A percentile compares a stretch with the other conserved stretches of the same genome.
These are phyloP conservation scores for Patella pellucida DNA, from an alignment of 2,888 invertebrate genomes.

Conservation along the genomic window DNA sequence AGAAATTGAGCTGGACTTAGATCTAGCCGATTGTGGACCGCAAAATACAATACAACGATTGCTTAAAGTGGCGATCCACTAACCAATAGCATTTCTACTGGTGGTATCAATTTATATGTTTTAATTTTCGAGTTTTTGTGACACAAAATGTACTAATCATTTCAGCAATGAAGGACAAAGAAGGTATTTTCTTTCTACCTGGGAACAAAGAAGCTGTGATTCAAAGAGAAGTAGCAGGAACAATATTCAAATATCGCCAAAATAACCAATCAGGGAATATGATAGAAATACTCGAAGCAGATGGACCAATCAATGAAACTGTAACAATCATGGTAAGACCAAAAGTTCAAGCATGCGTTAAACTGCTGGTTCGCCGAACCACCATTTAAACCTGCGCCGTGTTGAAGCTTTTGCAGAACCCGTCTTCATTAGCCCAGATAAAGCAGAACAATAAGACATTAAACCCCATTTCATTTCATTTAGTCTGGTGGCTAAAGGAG, in stretches of 20 bases:
- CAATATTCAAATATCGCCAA: conserved; percentile 4
- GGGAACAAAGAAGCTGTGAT: not conserved
- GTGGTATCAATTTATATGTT: not conserved
- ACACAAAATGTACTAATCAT: not conserved
- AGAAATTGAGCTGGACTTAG: too few relatives aligned
- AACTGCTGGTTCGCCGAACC: too few relatives aligned
- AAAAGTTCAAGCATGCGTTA: too few relatives aligned
- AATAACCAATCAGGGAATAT: conserved; percentile 14
- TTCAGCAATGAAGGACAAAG: conserved; percentile 19
- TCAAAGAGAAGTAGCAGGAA: conserved; percentile 15
- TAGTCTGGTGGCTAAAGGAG: too few relatives aligned
- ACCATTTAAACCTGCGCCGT: too few relatives aligned
- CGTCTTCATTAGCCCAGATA: too few relatives aligned
- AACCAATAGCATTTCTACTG: not conserved
- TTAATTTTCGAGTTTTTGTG: not conserved
- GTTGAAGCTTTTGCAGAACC: too few relatives aligned
- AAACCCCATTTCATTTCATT: too few relatives aligned
- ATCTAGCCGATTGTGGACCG: too few relatives aligned
- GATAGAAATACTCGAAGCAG: conserved; percentile 13
- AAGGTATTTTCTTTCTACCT: conserved; percentile 11
- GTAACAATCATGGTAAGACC: conserved; percentile 16
- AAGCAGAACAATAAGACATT: too few relatives aligned
- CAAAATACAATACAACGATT: too few relatives aligned
- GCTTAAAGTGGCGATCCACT: too few relatives aligned
- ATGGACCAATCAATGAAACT: conserved; percentile 22